phyloP scores from a whole-genome alignment of 2,797 vertebrate species.

The Borostomias antarcticus region DNA sequence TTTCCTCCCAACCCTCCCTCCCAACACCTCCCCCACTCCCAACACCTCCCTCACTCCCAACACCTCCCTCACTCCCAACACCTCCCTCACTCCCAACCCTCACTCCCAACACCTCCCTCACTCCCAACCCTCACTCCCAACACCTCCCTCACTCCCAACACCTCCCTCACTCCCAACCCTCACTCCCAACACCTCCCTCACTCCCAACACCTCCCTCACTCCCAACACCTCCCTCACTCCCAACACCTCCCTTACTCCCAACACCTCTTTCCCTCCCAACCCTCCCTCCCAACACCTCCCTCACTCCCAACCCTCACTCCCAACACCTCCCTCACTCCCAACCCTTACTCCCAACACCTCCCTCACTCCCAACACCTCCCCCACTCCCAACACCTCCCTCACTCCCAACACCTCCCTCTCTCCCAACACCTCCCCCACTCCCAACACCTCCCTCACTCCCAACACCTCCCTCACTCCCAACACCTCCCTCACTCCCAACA shows the following conservation, averaged over 20 bases:
- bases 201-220: conserved; percentile 31
- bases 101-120: too few relatives aligned
- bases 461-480: conserved; percentile 20
- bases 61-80: too few relatives aligned
- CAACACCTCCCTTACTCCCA: not conserved
- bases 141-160: not conserved
- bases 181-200: conserved; percentile 14
- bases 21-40: too few relatives aligned
- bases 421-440: conserved; percentile 14
- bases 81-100: not conserved
- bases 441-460: conserved; percentile 54
- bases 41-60: too few relatives aligned
- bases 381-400: too few relatives aligned
- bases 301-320: not conserved
- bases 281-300: not conserved
- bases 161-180: too few relatives aligned
- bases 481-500: conserved; percentile 15
- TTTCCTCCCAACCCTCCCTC: not conserved
- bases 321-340: not conserved
- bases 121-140: not conserved
- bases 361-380: too few relatives aligned
- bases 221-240: conserved; percentile 12
- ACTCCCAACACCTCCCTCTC: too few relatives aligned
- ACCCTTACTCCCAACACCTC: too few relatives aligned
- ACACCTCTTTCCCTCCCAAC: too few relatives aligned